Evolutionary conservation across 2,113 vertebrate species (phyloP), one percentile per base, ranked within the genome.

Genomic region (Cyprinodon variegatus): DNA sequence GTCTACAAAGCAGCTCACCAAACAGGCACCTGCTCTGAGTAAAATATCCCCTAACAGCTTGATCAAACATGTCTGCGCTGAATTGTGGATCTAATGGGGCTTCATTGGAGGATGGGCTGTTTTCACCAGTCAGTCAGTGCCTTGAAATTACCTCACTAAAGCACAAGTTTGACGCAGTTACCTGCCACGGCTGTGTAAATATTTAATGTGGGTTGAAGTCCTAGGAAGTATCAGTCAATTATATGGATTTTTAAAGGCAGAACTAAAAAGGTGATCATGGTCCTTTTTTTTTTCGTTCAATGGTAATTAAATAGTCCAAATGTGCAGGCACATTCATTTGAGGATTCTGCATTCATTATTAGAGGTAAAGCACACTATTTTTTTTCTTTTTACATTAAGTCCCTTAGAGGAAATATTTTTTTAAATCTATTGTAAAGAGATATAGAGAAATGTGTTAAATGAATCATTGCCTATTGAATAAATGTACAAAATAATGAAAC

Each of bases 131-230:
- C 43, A 65, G 64, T 41, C 66, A 74, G 57, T 61, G 67, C 65
- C 20, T n/a, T 77, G 45, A 72, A 86, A 81, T 86, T 17, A 76
- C 41, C 73, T 73, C 40, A 45, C 61, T 53, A 59, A 80, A 75
- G 68, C 78, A 78, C 53, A 46, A 7, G 66, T 70, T 67, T 63
- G 38, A 67, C 72, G 79, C 43, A 75, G 73, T 67, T 68, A 81
- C 66, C 39, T 74, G 72, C 60, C 76, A 74, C 37, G 4, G 74
- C 45, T 72, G 36, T 74, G 85, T 14, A 81, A 14, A 70, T 43
- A 77, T 71, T 77, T 48, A 71, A 45, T 17, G 37, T 14, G 37
- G 20, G 22, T 65, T 65, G 29, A 20, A 38, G 7, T 41, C 20
- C 11, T 65, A 20, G 12, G 40, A 10, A 48, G 22, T 37, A 78